phyloP scores from a whole-genome alignment of 2,888 invertebrate species.

The Heliconius ethilla region DNA sequence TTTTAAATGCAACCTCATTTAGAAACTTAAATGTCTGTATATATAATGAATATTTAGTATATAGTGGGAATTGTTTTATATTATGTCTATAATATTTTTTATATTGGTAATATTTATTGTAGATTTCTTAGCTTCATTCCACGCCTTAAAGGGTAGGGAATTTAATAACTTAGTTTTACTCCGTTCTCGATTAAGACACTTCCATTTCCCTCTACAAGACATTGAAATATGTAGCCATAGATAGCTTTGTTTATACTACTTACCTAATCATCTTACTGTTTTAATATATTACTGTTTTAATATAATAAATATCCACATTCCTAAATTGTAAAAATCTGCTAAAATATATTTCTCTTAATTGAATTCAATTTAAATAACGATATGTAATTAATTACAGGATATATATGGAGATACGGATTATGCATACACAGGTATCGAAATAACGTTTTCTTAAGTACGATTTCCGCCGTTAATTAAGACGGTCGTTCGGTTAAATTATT shows the following conservation, averaged over 20 bases:
- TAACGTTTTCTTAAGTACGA: not conserved
- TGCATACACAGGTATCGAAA: not conserved
- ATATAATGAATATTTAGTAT: not conserved
- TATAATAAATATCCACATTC: not conserved
- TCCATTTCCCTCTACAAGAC: no score
- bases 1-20: constrained; percentile 47
- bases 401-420: not conserved
- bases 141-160: no score
- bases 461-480: constrained; percentile 11
- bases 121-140: not conserved
- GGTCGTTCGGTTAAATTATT: not conserved
- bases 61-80: not conserved
- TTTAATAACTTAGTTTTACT: no score
- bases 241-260: not conserved
- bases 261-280: not conserved
- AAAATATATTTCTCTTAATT: not conserved
- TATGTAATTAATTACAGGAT: constrained; percentile 8
- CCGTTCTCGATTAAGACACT: no score
- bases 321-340: not conserved
- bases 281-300: not conserved
- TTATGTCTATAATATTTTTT: not conserved
- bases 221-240: no score
- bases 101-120: not conserved
- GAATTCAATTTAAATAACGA: constrained; percentile 1
- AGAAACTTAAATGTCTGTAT: constrained; percentile 32